Evolutionary conservation across 2,888 invertebrate genomes (phyloP).

Genomic region (Acanthosepion lycidas): DNA sequence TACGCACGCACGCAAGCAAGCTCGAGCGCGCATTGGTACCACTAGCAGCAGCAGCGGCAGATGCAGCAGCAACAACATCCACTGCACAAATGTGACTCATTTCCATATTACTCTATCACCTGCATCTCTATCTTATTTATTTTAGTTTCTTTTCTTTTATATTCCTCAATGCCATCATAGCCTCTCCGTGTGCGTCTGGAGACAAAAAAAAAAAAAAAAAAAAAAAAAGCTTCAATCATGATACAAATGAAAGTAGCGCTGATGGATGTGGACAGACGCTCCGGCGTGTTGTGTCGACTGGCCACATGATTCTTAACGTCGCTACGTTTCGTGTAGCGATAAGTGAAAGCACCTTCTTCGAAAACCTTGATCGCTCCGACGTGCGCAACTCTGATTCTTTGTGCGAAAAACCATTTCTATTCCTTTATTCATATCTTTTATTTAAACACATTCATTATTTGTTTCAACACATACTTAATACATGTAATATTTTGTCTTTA

Average conservation of each 20-base stretch:
- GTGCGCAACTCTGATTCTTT: not conserved
- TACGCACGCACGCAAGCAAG: not conserved
- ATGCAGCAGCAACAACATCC: not conserved
- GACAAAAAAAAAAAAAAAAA: too few species aligned
- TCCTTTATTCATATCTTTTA: not conserved
- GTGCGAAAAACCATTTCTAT: not conserved
- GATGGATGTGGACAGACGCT: not conserved
- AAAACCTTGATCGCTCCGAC: not conserved
- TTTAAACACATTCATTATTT: not conserved
- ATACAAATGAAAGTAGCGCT: not conserved
- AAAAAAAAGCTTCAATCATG: not conserved
- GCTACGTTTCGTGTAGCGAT: not conserved
- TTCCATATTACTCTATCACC: not conserved
- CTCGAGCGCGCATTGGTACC: not conserved
- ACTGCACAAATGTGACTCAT: not conserved
- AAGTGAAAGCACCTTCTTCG: not conserved
- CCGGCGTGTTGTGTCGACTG: not conserved
- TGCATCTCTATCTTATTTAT: not conserved
- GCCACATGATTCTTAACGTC: not conserved
- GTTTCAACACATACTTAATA: too few species aligned
- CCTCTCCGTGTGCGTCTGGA: not conserved
- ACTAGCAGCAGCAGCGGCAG: constrained; percentile 2
- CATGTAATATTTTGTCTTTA: not conserved
- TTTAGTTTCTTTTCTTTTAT: not conserved
- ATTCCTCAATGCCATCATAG: not conserved